These are phyloP conservation scores for Chionoecetes opilio DNA, from an alignment of 1,140 invertebrate species.

Conservation along the genomic window DNA sequence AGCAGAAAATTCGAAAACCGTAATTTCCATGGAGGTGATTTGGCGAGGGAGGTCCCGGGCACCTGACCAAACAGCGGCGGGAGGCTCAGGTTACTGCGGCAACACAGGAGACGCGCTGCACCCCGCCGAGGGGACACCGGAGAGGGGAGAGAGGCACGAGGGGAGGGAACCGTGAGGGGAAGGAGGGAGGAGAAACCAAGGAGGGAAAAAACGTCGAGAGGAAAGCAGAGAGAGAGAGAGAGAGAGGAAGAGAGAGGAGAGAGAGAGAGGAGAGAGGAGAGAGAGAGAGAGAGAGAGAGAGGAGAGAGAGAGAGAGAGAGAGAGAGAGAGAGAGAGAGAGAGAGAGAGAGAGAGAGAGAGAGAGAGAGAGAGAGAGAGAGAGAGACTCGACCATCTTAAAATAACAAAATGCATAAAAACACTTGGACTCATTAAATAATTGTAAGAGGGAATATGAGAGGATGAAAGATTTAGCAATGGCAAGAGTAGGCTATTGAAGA, in stretches of 20 bases:
- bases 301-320: background rate
- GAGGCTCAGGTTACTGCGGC: constrained; percentile 57
- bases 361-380: constrained; percentile 27
- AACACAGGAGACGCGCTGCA: constrained; percentile 60
- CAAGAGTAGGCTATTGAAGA: background rate
- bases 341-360: constrained; percentile 27
- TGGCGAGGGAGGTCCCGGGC: constrained; percentile 63
- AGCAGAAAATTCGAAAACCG: constrained; percentile 46
- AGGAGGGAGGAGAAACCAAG: background rate
- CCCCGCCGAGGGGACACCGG: constrained; percentile 67
- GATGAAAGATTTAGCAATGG: background rate
- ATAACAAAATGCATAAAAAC: background rate
- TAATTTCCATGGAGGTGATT: constrained; percentile 65
- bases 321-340: constrained; percentile 27
- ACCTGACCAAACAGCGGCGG: constrained; percentile 66
- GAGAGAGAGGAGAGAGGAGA: background rate
- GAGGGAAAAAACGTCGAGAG: background rate
- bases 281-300: background rate
- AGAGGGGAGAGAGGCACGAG: constrained; percentile 56
- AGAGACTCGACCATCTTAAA: background rate
- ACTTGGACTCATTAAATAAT: constrained; percentile 21
- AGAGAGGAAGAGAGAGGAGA: no score
- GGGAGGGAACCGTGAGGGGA: background rate
- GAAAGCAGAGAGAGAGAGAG: no score
- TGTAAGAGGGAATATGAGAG: background rate